Evolutionary conservation across 2,113 vertebrate genomes (phyloP).

Genomic region (Meles meles): DNA sequence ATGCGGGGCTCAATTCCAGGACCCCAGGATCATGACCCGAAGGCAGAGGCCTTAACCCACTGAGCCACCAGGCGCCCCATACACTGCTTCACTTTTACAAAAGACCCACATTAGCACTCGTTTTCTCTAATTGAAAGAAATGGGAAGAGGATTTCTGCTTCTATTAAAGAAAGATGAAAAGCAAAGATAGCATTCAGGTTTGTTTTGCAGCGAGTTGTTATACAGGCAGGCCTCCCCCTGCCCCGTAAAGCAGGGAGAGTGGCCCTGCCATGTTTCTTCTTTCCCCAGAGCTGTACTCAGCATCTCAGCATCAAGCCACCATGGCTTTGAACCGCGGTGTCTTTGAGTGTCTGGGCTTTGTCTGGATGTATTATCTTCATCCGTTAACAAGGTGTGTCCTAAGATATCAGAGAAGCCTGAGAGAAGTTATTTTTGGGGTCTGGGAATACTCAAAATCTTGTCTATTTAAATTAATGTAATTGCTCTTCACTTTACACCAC

Average conservation of each 20-base stretch:
- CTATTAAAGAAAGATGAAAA: neutral
- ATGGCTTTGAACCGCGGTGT: neutral
- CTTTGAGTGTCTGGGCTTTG: neutral
- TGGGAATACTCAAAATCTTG: neutral
- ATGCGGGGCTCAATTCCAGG: no score
- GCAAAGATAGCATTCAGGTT: neutral
- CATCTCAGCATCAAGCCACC: neutral
- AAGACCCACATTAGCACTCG: neutral
- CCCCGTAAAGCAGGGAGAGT: accelerated
- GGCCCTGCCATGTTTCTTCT: neutral
- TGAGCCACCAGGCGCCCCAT: no score
- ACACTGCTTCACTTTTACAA: neutral
- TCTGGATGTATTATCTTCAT: neutral
- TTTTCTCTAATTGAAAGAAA: neutral
- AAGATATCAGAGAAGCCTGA: neutral
- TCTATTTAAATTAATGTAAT: neutral
- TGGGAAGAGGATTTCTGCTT: neutral
- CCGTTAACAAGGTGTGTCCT: neutral
- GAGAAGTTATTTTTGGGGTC: neutral
- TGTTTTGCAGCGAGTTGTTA: neutral
- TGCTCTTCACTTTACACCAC: neutral
- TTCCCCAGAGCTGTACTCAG: neutral
- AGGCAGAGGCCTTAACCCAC: no score
- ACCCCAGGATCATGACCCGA: no score
- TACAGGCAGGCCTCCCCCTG: neutral